Base-by-base conservation (phyloP, 2,797 vertebrate genomes). In the Cyprinodon diabolis region DNA sequence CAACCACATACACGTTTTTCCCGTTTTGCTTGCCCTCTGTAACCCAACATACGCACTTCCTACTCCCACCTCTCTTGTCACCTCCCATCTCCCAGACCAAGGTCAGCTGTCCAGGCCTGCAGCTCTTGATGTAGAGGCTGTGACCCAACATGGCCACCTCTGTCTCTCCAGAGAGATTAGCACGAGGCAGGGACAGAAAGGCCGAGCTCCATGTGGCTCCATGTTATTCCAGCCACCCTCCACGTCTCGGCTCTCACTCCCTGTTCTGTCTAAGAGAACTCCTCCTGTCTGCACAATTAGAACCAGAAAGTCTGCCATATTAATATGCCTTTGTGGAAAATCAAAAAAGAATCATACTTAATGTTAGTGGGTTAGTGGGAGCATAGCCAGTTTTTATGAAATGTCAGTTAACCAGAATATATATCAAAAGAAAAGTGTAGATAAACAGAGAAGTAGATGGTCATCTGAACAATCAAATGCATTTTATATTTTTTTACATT, bases 81-180 rank as follows among this genome's bases (percentile, higher is more conserved):
- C 92, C 91, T 91, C 89, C 89, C 91, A 89, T 92, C 90, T 90
- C 87, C 90, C 89, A 90, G 92, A 91, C 91, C 92, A 94, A 92
- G 94, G 92, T 94, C 91, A 91, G 91, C 91, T 90, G 90, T 93
- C 92, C 91, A 79, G 90, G 87, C 91, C 89, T 70, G 84, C 75
- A 76, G 89, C 87, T 91, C 85, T 90, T 90, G 90, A 90, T 93
- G 92, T 93, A 91, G 90, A 89, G 89, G 90, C 86, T 92, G 88
- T 94, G 93, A 95, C 93, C 94, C 92, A 90, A 94, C 94, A 94
- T 91, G 90, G 92, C 90, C 87, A 92, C 91, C 90, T 92, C 86
- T 92, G 89, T 92, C 92, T 92, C 90, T 91, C 92, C 91, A 90
- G 91, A 92, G 92, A 93, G 92, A 92, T 91, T 92, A 95, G 95